Percentiles rank a stretch among this genome's conserved stretches.
phyloP scores from a whole-genome alignment of 2,113 vertebrate species.

The Zingel zingel region DNA sequence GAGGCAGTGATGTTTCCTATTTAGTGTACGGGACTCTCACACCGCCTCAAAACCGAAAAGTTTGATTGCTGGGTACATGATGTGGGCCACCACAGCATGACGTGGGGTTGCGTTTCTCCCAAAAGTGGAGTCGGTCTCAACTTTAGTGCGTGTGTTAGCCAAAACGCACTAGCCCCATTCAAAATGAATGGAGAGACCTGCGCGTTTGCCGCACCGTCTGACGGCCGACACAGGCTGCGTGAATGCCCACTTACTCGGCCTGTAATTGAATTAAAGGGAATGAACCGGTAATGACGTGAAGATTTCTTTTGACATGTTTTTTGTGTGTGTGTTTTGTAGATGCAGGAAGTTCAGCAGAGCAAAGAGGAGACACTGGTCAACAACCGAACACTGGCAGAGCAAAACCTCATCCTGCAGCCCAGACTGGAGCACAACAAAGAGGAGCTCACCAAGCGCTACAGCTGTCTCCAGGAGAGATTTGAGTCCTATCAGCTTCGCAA shows the following conservation, averaged over 20 bases:
- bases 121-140: no score
- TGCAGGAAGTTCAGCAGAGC: slow-evolving; percentile 91
- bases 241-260: background rate
- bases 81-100: no score
- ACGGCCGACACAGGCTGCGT: no score
- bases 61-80: no score
- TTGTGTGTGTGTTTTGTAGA: slow-evolving; percentile 75
- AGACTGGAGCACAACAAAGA: slow-evolving; percentile 91
- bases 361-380: slow-evolving; percentile 92
- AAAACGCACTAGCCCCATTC: no score
- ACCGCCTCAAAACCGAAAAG: no score
- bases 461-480: slow-evolving; percentile 89
- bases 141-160: no score
- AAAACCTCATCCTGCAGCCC: slow-evolving; percentile 94
- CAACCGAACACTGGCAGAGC: slow-evolving; percentile 94
- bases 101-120: no score
- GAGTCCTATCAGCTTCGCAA: slow-evolving; percentile 93
- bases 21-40: no score
- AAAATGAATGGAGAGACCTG: no score
- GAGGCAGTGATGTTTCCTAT: no score
- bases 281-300: background rate
- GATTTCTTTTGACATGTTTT: background rate
- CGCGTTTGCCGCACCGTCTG: no score
- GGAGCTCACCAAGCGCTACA: slow-evolving; percentile 88
- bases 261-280: background rate